Conservation (phyloP, 2,888 invertebrate species). For the Priocnemis perturbator region DNA sequence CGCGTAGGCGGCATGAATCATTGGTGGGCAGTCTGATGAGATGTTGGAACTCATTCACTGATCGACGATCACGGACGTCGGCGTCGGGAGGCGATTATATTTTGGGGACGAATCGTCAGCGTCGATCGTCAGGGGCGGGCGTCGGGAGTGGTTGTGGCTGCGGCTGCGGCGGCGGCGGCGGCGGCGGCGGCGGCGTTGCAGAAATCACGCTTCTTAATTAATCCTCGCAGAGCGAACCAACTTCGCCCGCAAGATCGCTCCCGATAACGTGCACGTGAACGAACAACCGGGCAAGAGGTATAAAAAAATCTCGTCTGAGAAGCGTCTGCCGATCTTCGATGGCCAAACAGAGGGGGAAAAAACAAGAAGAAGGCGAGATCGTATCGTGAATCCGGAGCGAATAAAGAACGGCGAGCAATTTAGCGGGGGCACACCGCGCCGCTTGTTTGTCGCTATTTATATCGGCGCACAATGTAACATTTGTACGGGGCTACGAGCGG, state of each 20-base stretch:
- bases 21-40: conserved; percentile 54
- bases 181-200: conserved; percentile 7
- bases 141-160: conserved; percentile 3
- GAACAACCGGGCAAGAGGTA: too few species aligned
- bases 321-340: not conserved
- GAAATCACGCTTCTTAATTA: conserved; percentile 48
- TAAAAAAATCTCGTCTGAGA: conserved; percentile 18
- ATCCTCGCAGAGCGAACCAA: conserved; percentile 30
- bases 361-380: conserved; percentile 7
- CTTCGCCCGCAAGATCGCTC: conserved; percentile 41
- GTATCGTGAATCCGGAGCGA: not conserved
- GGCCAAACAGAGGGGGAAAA: not conserved
- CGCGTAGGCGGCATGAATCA: conserved; percentile 63
- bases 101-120: not conserved
- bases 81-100: not conserved
- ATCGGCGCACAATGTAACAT: not conserved
- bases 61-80: conserved; percentile 12
- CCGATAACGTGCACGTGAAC: conserved; percentile 48
- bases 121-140: not conserved
- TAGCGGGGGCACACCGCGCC: not conserved
- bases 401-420: not conserved
- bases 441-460: not conserved
- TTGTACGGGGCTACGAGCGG: too few species aligned
- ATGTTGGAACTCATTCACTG: conserved; percentile 60
- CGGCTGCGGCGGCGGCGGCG: conserved; percentile 38